Evolutionary conservation across 1,140 invertebrate genomes (phyloP), one percentile per base, ranked within the genome.

Genomic region (Diploscapter pachys): DNA sequence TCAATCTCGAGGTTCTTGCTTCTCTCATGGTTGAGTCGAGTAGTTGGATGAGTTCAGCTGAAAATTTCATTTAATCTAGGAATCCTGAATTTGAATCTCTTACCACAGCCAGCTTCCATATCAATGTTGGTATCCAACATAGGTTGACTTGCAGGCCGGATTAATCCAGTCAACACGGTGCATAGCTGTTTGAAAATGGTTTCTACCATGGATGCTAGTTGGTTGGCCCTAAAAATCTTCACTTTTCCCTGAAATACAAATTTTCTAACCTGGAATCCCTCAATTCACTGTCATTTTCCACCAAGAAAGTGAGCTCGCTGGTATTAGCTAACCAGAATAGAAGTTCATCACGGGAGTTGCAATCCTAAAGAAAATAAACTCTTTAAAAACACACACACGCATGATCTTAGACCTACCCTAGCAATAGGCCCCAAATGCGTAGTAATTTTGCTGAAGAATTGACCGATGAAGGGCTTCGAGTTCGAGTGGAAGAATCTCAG

Each of bases 1-100:
- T 99, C 0, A 99, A 94, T 4, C 95, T 89, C 86, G 94, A 97
- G 62, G 93, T 89, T 8, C 95, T 88, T 75, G 98, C 88, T 64
- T 97, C 86, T 31, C 92, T 92, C 94, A 98, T 96, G 11, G 93
- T 93, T 74, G 90, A 90, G 2, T 90, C 89, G 57, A 93, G 62
- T n/a, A 81, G 66, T 51, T 59, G 63, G 61, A 83, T 50, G 6
- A 82, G 50, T 9, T 72, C 75, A 53, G 56, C 75, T 75, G 31
- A 55, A 73, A 78, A 31, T 72, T 48, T n/a, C 50, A 62, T 3
- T 57, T 52, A 54, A 73, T 13, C 50, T 6, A 9, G 6, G 66
- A 49, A 3, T 61, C 13, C 74, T 13, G 72, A 48, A 8, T 8
- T 65, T 2, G 3, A 5, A 76, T 31, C 2, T 5, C 72, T 54